Evolutionary conservation across 2,797 vertebrate genomes (phyloP).

Genomic region (Tarsius wallacei): DNA sequence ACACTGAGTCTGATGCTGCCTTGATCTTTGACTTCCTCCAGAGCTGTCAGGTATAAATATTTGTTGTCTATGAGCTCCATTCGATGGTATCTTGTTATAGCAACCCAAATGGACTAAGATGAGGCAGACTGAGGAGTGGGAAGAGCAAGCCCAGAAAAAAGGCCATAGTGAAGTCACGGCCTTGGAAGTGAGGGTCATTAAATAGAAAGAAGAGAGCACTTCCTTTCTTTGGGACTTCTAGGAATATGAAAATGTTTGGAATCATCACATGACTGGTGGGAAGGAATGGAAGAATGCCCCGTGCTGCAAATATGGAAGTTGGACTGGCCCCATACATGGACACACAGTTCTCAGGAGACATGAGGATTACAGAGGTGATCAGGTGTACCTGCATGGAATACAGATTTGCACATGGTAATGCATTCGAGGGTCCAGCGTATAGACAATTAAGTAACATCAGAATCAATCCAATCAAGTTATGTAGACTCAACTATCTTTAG

Average conservation of each 20-base stretch:
- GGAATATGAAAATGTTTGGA: neutral
- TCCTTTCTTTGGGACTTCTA: neutral
- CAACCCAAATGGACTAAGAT: neutral
- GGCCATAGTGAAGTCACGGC: neutral
- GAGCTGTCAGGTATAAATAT: neutral
- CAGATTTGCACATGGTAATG: neutral
- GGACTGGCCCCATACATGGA: neutral
- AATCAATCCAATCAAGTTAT: conserved; percentile 41
- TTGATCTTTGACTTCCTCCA: neutral
- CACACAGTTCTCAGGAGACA: neutral
- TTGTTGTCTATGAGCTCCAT: neutral
- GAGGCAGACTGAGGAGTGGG: neutral
- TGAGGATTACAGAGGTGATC: neutral
- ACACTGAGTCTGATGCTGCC: neutral
- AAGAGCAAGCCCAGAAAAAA: neutral
- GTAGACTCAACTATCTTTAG: conserved; percentile 14
- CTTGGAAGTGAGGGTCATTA: neutral
- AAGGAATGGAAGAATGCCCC: neutral
- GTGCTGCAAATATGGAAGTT: neutral
- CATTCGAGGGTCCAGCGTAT: neutral
- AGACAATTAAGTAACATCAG: neutral
- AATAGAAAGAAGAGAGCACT: neutral
- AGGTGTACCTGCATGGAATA: neutral
- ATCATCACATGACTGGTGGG: neutral
- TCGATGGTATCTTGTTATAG: neutral